Evolutionary conservation across 1,140 invertebrate species (phyloP).

Genomic region (Heliconius hewitsoni): DNA sequence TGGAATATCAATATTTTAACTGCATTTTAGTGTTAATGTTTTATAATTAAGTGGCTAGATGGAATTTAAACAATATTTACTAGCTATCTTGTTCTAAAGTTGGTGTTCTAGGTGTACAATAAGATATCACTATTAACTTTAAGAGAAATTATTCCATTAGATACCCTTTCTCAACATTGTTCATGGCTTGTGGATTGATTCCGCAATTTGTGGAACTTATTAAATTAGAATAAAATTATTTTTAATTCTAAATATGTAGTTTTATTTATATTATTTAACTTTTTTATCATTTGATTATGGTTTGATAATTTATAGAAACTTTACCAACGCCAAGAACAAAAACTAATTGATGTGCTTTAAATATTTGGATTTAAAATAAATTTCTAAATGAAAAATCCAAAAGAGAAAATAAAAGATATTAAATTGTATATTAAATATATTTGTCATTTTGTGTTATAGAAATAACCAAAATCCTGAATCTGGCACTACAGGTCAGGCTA

Average conservation of each 20-base stretch:
- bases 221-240: constrained; percentile 78
- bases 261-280: constrained; percentile 22
- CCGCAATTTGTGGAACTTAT: constrained; percentile 74
- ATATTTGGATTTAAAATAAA: not conserved
- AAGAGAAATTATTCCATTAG: constrained; percentile 72
- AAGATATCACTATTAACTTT: constrained; percentile 67
- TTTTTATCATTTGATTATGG: not conserved
- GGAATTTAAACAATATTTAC: constrained; percentile 22
- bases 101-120: constrained; percentile 64
- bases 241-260: constrained; percentile 47
- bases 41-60: constrained; percentile 25
- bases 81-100: constrained; percentile 53
- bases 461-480: constrained; percentile 21
- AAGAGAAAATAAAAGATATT: constrained; percentile 17
- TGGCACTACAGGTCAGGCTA: constrained; percentile 23
- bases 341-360: no score
- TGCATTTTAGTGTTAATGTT: constrained; percentile 14
- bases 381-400: not conserved
- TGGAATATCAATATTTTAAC: constrained; percentile 28
- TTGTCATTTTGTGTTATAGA: constrained; percentile 34
- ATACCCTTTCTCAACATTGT: constrained; percentile 53
- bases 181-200: constrained; percentile 63
- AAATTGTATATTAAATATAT: constrained; percentile 44
- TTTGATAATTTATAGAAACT: not conserved
- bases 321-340: no score